These are phyloP conservation scores for Adelges cooleyi DNA, from an alignment of 1,140 invertebrate genomes.

Conservation along the genomic window DNA sequence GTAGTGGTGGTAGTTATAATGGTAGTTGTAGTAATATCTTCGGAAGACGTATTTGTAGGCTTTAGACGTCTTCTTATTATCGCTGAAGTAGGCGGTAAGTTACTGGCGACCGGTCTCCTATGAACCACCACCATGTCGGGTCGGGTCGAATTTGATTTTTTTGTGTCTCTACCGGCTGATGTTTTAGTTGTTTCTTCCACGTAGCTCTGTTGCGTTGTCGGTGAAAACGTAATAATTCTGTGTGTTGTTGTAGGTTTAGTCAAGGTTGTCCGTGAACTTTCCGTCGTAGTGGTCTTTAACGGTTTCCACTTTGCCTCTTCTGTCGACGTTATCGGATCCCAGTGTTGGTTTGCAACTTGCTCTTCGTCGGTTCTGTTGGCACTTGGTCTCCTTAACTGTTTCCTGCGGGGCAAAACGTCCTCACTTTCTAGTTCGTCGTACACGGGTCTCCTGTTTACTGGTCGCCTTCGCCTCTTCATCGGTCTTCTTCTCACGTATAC, in stretches of 20 bases:
- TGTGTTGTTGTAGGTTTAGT: neutral
- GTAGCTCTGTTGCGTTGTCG: neutral
- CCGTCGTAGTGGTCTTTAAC: neutral
- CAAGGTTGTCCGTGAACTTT: neutral
- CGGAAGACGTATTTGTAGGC: conserved; percentile 27
- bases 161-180: neutral
- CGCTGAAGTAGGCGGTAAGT: conserved; percentile 33
- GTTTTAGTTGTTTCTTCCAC: no score
- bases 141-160: conserved; percentile 19
- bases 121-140: conserved; percentile 10
- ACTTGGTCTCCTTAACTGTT: conserved; percentile 5
- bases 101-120: conserved; percentile 24
- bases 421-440: conserved; percentile 12
- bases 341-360: neutral
- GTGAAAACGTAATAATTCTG: neutral
- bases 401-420: conserved; percentile 18
- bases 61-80: conserved; percentile 32
- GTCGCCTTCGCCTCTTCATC: conserved; percentile 39
- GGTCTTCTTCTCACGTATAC: conserved; percentile 37
- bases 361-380: neutral
- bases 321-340: conserved; percentile 10
- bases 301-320: conserved; percentile 16
- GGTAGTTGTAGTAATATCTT: neutral
- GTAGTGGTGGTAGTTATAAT: neutral
- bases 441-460: conserved; percentile 27